Base-by-base conservation (phyloP, 1,140 invertebrate species). In the Trissolcus basalis region DNA sequence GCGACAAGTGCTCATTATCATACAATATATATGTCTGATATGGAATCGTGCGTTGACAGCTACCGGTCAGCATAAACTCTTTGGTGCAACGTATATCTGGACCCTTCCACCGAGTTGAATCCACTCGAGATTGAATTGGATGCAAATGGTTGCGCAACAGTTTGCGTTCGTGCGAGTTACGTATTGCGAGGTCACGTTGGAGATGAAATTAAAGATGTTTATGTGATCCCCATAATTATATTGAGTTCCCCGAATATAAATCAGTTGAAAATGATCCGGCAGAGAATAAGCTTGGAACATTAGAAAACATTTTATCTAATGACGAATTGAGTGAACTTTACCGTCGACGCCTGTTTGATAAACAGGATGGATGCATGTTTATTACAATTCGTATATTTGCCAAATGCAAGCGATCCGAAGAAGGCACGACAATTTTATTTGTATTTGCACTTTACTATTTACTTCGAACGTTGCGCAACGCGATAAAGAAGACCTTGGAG, bases 401-500 rank as follows among this genome's bases (percentile, higher is more conserved):
- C 19, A 6, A 27, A 27, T 27, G 19, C 19, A 6, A 27, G 6
- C 19, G 19, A 27, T 27, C 19, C 19, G 2, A 27, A 6, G 2
- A 1, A 27, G 33, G 13, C 49, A 15, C 27, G 13, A 13, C 33
- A 36, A 59, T 35, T 47, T 48, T 33, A 11, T 16, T 47, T 48
- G 14, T 36, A 48, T 48, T 59, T 36, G 64, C 48, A 44, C 35
- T 27, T 15, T 10, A 53, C 32, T 54, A 47, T 50, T 58, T 48
- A 39, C 50, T 45, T 44, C 9, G 45, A n/a, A 14, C 54, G 44
- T 76, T 79, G 49, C 68, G 67, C 67, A 79, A 75, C 51, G 68
- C 64, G 72, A 76, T 76, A 79, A 76, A 58, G 59, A 32, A 69
- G 68, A 72, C 77, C 77, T 79, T 79, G 77, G 50, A 10, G 13